phyloP scores from a whole-genome alignment of 2,888 invertebrate species.

The Neria commutata region DNA sequence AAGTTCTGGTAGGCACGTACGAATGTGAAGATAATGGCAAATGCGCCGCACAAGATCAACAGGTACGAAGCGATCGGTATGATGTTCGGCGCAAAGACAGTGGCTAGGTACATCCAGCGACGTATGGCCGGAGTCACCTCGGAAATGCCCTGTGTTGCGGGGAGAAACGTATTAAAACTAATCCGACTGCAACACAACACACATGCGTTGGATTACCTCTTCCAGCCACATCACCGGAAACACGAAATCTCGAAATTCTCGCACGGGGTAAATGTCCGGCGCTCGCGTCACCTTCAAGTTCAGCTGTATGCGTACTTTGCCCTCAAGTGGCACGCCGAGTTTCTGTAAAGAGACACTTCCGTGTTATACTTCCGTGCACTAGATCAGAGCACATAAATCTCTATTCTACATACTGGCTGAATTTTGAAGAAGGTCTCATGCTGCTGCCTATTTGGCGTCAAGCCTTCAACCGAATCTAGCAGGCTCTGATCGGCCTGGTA shows the following conservation, averaged over 20 bases:
- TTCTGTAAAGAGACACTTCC: constrained; percentile 65
- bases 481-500: constrained; percentile 77
- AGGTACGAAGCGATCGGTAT: constrained; percentile 76
- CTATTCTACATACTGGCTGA: constrained; percentile 70
- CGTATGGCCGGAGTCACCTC: constrained; percentile 80
- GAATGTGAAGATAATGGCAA: constrained; percentile 71
- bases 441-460: constrained; percentile 70
- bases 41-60: constrained; percentile 72
- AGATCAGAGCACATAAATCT: background rate
- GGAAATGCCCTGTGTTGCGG: constrained; percentile 70
- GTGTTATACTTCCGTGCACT: background rate
- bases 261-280: constrained; percentile 72
- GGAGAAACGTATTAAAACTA: background rate
- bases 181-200: background rate
- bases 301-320: constrained; percentile 79
- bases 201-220: constrained; percentile 69
- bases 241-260: constrained; percentile 78
- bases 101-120: constrained; percentile 80
- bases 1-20: constrained; percentile 77
- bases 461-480: constrained; percentile 72
- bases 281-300: constrained; percentile 81
- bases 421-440: constrained; percentile 84
- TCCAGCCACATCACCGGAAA: constrained; percentile 91
- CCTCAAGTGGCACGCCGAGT: constrained; percentile 84
- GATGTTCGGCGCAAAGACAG: constrained; percentile 76